phyloP scores from a whole-genome alignment of 2,888 invertebrate species.

The Oscheius myriophilus region DNA sequence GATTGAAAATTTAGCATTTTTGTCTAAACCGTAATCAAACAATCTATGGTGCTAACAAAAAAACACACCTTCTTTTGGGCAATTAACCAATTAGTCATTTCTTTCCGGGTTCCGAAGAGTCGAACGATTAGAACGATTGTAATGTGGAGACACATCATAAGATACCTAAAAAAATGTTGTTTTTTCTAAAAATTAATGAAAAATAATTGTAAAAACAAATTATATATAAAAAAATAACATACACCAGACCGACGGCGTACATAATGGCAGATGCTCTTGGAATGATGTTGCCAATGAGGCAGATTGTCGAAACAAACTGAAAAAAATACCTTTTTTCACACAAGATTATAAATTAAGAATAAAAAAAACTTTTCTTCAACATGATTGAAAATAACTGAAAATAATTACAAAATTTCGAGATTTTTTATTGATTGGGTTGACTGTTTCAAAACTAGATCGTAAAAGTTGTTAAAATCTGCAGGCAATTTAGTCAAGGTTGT shows the following conservation, averaged over 20 bases:
- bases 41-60: no score
- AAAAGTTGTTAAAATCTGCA: no score
- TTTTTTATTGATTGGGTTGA: no score
- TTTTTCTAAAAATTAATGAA: background rate
- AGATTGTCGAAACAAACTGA: slow-evolving; percentile 29
- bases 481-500: no score
- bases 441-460: no score
- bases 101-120: slow-evolving; percentile 29
- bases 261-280: slow-evolving; percentile 28
- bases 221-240: slow-evolving; percentile 5
- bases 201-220: background rate
- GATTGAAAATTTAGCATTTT: no score
- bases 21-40: no score
- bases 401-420: no score
- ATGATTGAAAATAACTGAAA: no score
- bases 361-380: no score
- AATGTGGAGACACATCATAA: slow-evolving; percentile 34
- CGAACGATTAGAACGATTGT: slow-evolving; percentile 30
- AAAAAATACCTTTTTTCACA: background rate
- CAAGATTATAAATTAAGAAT: no score
- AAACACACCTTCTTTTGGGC: slow-evolving; percentile 26
- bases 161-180: slow-evolving; percentile 24
- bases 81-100: slow-evolving; percentile 31
- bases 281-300: slow-evolving; percentile 32
- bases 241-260: slow-evolving; percentile 33